A percentile compares a stretch with the other conserved stretches of the same genome.
Evolutionary conservation across 2,797 vertebrate species (phyloP).

Genomic region (Lophotriccus pileatus): DNA sequence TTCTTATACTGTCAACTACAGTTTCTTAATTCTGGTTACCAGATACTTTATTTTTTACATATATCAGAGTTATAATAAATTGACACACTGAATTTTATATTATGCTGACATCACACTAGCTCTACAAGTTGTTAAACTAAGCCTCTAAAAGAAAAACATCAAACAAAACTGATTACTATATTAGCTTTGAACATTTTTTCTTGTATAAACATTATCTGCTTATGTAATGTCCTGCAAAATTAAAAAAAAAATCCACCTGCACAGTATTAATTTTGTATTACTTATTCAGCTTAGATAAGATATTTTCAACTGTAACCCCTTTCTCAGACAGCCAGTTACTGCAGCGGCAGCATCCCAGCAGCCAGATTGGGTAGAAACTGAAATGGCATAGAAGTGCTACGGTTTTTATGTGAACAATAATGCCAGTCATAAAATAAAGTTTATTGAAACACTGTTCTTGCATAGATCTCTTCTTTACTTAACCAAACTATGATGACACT

Average conservation of each 20-base stretch:
- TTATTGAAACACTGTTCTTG: not conserved
- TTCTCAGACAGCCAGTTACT: conserved; percentile 42
- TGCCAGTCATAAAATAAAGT: conserved; percentile 25
- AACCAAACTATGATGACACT: not conserved
- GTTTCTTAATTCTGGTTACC: not conserved
- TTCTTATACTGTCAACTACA: not conserved
- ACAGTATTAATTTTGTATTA: conserved; percentile 48
- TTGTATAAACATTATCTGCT: conserved; percentile 47
- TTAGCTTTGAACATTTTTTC: conserved; percentile 29
- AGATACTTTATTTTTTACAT: not conserved
- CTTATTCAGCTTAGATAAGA: conserved; percentile 49
- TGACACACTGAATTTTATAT: not conserved
- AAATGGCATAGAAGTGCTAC: conserved; percentile 1
- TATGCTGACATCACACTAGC: not conserved
- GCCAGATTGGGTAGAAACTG: not conserved
- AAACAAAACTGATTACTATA: not conserved
- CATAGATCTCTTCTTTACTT: not conserved
- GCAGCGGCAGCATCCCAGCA: conserved; percentile 23
- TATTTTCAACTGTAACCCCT: conserved; percentile 54
- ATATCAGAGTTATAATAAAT: not conserved
- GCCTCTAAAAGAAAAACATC: not conserved
- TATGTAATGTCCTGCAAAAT: conserved; percentile 53
- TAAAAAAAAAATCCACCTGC: not conserved
- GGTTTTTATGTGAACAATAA: conserved; percentile 5
- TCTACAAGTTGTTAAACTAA: not conserved